These are phyloP conservation scores for Diarsia mendica DNA, from an alignment of 2,888 invertebrate genomes.

Conservation along the genomic window DNA sequence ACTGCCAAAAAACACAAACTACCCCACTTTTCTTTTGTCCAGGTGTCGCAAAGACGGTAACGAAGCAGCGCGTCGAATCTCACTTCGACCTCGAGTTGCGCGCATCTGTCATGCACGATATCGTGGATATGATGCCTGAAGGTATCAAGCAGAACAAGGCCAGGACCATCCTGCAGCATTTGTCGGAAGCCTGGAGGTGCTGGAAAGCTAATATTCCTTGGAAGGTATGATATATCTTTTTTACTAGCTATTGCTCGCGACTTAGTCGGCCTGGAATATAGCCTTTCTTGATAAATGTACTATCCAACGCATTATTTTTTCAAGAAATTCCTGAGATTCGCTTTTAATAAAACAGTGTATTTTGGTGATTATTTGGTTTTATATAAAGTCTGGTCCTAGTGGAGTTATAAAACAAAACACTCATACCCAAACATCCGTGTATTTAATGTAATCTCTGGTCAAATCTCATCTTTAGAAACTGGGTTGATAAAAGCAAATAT, in stretches of 20 bases:
- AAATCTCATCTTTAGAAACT: background rate
- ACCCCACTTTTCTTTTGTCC: background rate
- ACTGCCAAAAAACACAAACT: background rate
- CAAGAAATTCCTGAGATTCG: no score
- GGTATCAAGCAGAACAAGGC: conserved; percentile 99
- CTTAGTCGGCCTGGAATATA: no score
- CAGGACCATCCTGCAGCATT: conserved; percentile 99
- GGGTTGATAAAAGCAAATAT: background rate
- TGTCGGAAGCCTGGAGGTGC: conserved; percentile 99
- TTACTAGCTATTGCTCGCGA: background rate
- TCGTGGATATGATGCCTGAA: conserved; percentile 99
- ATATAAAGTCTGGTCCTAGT: no score
- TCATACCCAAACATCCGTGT: no score
- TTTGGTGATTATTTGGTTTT: no score
- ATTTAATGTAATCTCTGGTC: background rate
- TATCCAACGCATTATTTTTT: no score
- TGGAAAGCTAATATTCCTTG: conserved; percentile 99
- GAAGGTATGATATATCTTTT: conserved; percentile 93
- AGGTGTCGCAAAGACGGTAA: conserved; percentile 99
- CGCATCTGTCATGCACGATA: conserved; percentile 99
- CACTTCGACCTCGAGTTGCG: conserved; percentile 99
- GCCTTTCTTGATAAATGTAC: no score
- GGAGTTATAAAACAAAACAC: no score
- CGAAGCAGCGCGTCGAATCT: conserved; percentile 99
- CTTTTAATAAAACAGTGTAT: no score